phyloP scores from a whole-genome alignment of 2,113 vertebrate genomes.

The Halcyon malimbica region DNA sequence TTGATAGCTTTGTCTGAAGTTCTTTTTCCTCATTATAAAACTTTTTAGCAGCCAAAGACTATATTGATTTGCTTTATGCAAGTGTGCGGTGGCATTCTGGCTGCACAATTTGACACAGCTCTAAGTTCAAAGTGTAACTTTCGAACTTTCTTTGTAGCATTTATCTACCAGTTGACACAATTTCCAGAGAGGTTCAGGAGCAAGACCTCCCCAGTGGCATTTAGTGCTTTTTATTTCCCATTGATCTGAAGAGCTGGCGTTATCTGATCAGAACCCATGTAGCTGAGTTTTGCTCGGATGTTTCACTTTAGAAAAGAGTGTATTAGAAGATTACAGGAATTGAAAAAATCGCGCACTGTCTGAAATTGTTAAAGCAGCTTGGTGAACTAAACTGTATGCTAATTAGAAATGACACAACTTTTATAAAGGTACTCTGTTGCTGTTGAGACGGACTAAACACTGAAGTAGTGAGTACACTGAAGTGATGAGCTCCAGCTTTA shows the following conservation, averaged over 20 bases:
- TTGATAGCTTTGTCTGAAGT: not conserved
- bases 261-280: not conserved
- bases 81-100: not conserved
- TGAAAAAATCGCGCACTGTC: not conserved
- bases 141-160: not conserved
- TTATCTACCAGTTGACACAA: not conserved
- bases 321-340: not conserved
- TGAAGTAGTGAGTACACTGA: no score
- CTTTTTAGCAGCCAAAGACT: not conserved
- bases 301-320: not conserved
- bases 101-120: not conserved
- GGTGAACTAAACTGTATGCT: not conserved
- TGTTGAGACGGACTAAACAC: no score
- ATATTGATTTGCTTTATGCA: not conserved
- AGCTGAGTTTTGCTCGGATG: not conserved
- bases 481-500: no score
- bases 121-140: not conserved
- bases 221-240: constrained; percentile 3
- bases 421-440: not conserved
- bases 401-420: not conserved
- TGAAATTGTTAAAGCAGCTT: not conserved
- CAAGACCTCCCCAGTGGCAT: not conserved
- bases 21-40: not conserved
- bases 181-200: not conserved
- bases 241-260: not conserved